Evolutionary conservation across 2,888 invertebrate species (phyloP).

Genomic region (Anaspis maculata): DNA sequence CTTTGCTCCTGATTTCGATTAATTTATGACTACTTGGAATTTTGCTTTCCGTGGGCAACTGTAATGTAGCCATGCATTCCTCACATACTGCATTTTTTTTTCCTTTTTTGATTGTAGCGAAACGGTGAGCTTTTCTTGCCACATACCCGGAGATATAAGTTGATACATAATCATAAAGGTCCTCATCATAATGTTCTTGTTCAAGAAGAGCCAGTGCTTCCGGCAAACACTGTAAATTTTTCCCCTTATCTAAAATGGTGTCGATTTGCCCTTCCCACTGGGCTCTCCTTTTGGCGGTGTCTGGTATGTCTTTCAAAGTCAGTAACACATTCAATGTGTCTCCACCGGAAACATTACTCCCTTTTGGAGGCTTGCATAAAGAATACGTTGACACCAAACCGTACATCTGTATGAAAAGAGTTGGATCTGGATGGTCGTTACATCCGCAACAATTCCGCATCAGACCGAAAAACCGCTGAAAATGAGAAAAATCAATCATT

Average conservation of each 20-base stretch:
- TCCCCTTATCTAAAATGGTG: not conserved
- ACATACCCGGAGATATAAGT: not conserved
- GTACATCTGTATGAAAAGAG: not conserved
- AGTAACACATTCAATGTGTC: not conserved
- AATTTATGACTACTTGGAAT: not conserved
- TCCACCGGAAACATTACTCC: not conserved
- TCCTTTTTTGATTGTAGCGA: not conserved
- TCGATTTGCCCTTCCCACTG: not conserved
- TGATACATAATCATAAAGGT: not conserved
- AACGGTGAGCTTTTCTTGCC: too few species aligned
- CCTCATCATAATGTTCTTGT: not conserved
- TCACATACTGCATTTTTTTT: not conserved
- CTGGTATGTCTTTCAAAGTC: not conserved
- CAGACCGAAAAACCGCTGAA: not conserved
- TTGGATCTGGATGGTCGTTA: conserved; percentile 1
- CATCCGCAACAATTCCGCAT: not conserved
- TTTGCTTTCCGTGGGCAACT: not conserved
- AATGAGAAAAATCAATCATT: not conserved
- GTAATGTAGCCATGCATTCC: not conserved
- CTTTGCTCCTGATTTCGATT: not conserved
- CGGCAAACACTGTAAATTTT: not conserved
- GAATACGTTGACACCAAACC: not conserved
- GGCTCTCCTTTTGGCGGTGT: not conserved
- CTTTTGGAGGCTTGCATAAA: not conserved
- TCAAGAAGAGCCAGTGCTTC: not conserved